Evolutionary conservation across 2,113 vertebrate species (phyloP).

Genomic region (Corydoras sp.): DNA sequence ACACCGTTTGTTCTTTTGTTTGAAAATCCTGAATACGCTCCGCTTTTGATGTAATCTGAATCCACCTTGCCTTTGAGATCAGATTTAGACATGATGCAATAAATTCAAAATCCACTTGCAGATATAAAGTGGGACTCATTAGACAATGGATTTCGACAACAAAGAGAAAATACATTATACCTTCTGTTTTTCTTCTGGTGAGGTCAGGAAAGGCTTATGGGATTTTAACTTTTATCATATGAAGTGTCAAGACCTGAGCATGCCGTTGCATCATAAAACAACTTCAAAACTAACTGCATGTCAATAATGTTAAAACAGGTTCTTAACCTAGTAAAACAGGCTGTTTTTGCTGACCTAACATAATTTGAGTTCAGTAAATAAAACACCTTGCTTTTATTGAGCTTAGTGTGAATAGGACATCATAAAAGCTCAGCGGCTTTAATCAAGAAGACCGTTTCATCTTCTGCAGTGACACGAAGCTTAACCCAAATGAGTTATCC

Average conservation of each 20-base stretch:
- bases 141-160: no score
- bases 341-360: constrained; percentile 21
- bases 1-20: constrained; percentile 9
- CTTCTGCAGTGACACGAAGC: constrained; percentile 29
- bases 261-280: not conserved
- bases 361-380: constrained; percentile 31
- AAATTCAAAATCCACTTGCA: no score
- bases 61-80: not conserved
- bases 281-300: no score
- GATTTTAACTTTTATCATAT: no score
- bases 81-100: no score
- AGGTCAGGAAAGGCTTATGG: no score
- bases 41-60: not conserved
- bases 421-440: constrained; percentile 29
- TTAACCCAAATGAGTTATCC: constrained; percentile 32
- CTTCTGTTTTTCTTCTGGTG: no score
- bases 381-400: constrained; percentile 34
- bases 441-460: constrained; percentile 32
- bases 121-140: no score
- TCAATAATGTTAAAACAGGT: no score
- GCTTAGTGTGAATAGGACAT: constrained; percentile 23
- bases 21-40: not conserved
- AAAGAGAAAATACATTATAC: no score
- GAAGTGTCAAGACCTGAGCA: no score
- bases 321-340: no score